These are phyloP conservation scores for Cheumatopsyche charites DNA, from an alignment of 1,140 invertebrate genomes.

Conservation along the genomic window DNA sequence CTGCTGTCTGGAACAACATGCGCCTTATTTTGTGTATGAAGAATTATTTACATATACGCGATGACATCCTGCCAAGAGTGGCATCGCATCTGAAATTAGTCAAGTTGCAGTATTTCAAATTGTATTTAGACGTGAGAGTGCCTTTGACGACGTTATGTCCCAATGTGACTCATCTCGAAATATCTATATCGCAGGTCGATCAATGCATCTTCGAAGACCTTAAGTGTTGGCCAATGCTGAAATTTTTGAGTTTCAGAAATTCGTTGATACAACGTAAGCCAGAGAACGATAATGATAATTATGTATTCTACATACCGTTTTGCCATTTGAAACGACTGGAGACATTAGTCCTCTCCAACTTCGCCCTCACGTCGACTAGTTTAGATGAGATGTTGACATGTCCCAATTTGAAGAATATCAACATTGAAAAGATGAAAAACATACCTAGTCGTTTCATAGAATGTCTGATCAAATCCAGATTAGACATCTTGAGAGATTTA, in stretches of 20 bases:
- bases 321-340: conserved; percentile 57
- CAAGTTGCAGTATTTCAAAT: conserved; percentile 62
- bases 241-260: conserved; percentile 61
- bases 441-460: conserved; percentile 60
- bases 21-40: conserved; percentile 61
- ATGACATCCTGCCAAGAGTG: conserved; percentile 60
- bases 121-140: conserved; percentile 60
- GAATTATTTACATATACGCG: conserved; percentile 59
- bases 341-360: conserved; percentile 59
- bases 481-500: conserved; percentile 55
- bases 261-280: conserved; percentile 53
- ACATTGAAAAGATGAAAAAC: conserved; percentile 64
- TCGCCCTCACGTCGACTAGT: conserved; percentile 58
- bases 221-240: conserved; percentile 58
- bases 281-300: conserved; percentile 58
- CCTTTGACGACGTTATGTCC: conserved; percentile 60
- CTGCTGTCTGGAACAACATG: conserved; percentile 61
- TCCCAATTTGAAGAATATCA: conserved; percentile 58
- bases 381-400: conserved; percentile 60
- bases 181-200: conserved; percentile 62
- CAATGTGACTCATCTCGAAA: conserved; percentile 61
- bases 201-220: conserved; percentile 61
- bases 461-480: conserved; percentile 56
- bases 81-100: conserved; percentile 61
- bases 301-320: conserved; percentile 60